Base-by-base conservation (phyloP, 1,140 invertebrate species). In the Venturia canescens region DNA sequence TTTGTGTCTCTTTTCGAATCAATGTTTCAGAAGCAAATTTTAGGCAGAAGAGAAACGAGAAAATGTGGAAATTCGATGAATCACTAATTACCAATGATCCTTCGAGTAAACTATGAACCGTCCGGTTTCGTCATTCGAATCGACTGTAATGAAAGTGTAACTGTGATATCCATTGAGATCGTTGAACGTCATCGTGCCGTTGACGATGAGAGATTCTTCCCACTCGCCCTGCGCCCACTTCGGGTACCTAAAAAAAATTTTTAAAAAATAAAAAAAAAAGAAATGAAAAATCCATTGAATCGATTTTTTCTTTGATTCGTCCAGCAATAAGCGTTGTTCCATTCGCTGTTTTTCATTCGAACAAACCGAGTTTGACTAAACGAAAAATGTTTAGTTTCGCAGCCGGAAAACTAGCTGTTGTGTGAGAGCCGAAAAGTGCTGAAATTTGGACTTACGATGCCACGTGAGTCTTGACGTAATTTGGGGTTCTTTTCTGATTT, bases 221-320 rank as follows among this genome's bases (percentile, higher is more conserved):
- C 95, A 96, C 57, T 93, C 87, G 13, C 95, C 95, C 84, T 94
- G 93, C 44, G 94, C 91, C 94, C 94, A 96, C 82, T 93, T 91
- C 0, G 95, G 95, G 84, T 95, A 95, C 76, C 92, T 93, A 81
- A 83, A 89, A 83, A 86, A 16, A 86, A 71, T 77, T 79, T 76
- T 9, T 82, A 83, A 48, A 78, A 75, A 67, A 80, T 16, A 27
- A 48, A 7, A 38, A 34, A n/a, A 71, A 76, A 75, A 76, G 72
- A 83, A 80, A 75, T 82, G 48, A 34, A 5, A 78, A 23, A 75
- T 34, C 16, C 7, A 29, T 77, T 38, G 60, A 63, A 53, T 63
- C 31, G 53, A n/a, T n/a, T n/a, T n/a, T n/a, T n/a, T n/a, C n/a
- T n/a, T n/a, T n/a, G n/a, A n/a, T n/a, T n/a, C n/a, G n/a, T n/a